Evolutionary conservation across 1,140 invertebrate genomes (phyloP).

Genomic region (Monochamus saltuarius): DNA sequence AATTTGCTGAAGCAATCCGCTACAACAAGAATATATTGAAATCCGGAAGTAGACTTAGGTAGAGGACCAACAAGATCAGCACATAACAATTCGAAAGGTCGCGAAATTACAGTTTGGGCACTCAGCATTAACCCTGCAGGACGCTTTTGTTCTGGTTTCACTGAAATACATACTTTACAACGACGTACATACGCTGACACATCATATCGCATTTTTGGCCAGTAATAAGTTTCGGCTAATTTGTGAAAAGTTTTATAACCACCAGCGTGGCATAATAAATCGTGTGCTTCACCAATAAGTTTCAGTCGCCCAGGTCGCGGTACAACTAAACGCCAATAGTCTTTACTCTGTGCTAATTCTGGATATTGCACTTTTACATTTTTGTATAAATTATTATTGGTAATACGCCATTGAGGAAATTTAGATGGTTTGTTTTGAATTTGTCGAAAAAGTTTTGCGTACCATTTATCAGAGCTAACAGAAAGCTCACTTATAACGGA

Average conservation of each 20-base stretch:
- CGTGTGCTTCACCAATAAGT: constrained; percentile 1
- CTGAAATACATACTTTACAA: constrained; percentile 3
- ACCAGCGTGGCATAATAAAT: constrained; percentile 9
- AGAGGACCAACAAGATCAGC: too few relatives aligned
- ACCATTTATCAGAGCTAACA: constrained; percentile 4
- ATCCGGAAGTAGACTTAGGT: too few relatives aligned
- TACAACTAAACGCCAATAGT: constrained; percentile 10
- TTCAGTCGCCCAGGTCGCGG: background rate
- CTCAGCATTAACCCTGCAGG: constrained; percentile 1
- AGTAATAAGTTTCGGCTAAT: constrained; percentile 16
- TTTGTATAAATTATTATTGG: constrained; percentile 9
- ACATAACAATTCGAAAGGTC: too few relatives aligned
- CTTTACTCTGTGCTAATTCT: too few relatives aligned
- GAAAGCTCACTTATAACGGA: background rate
- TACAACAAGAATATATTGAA: too few relatives aligned
- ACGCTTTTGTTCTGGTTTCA: constrained; percentile 15
- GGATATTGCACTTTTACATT: background rate
- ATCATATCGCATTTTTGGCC: constrained; percentile 23
- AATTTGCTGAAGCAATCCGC: too few relatives aligned
- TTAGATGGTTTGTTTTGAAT: background rate
- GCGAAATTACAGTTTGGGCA: too few relatives aligned
- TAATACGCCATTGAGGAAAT: constrained; percentile 4
- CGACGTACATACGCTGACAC: constrained; percentile 3
- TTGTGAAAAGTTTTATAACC: constrained; percentile 10
- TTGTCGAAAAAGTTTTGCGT: background rate